phyloP scores from a whole-genome alignment of 2,113 vertebrate genomes.

The Phainopepla nitens region DNA sequence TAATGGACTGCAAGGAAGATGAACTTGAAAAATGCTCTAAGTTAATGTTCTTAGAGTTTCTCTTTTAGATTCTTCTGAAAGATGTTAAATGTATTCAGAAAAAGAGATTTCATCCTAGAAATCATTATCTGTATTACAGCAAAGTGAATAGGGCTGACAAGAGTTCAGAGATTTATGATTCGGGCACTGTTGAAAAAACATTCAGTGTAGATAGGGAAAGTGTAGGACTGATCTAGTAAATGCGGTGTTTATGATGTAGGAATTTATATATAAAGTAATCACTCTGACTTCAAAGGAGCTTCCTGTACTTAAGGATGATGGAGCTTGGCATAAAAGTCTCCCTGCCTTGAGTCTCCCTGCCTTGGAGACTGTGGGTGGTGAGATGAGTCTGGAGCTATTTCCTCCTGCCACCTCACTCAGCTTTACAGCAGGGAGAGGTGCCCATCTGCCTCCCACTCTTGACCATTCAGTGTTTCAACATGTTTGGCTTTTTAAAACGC shows the following conservation, averaged over 20 bases:
- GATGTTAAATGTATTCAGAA: not conserved
- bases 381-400: not conserved
- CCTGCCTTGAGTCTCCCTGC: not conserved
- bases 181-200: not conserved
- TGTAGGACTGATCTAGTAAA: not conserved
- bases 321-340: not conserved
- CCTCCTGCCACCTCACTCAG: not conserved
- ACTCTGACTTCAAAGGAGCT: not conserved
- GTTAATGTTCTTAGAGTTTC: slow-evolving; percentile 17
- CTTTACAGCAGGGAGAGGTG: not conserved
- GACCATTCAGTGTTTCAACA: not conserved
- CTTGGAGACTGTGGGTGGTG: not conserved
- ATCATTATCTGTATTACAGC: not conserved
- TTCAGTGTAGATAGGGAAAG: not conserved
- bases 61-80: slow-evolving; percentile 27
- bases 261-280: not conserved
- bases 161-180: not conserved
- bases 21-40: slow-evolving; percentile 32
- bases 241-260: not conserved
- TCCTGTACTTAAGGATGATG: not conserved
- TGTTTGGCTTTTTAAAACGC: not conserved
- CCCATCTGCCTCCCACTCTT: not conserved
- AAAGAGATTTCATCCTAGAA: not conserved
- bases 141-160: not conserved
- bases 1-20: slow-evolving; percentile 31